phyloP scores from a whole-genome alignment of 1,140 invertebrate species.

The Dendrolimus punctatus region DNA sequence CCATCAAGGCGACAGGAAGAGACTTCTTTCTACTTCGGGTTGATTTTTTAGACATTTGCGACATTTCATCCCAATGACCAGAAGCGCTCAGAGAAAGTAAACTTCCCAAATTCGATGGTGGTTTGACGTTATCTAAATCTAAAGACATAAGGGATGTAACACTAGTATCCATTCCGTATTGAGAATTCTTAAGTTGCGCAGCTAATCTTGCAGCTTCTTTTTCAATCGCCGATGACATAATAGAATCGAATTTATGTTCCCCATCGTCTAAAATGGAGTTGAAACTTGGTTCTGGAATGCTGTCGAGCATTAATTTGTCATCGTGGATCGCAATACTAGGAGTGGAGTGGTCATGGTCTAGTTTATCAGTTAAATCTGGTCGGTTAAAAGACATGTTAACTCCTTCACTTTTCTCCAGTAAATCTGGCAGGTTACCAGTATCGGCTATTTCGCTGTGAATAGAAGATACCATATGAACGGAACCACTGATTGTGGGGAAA shows the following conservation, averaged over 20 bases:
- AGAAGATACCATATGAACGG: slow-evolving; percentile 79
- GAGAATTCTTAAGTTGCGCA: slow-evolving; percentile 72
- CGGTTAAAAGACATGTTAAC: slow-evolving; percentile 29
- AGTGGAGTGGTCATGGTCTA: slow-evolving; percentile 20
- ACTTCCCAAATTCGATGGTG: slow-evolving; percentile 83
- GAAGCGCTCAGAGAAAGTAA: slow-evolving; percentile 75
- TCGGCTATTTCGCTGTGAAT: slow-evolving; percentile 75
- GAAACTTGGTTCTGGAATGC: slow-evolving; percentile 43
- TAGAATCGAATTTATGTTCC: slow-evolving; percentile 51
- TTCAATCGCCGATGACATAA: slow-evolving; percentile 73
- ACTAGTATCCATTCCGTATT: slow-evolving; percentile 72
- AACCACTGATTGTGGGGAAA: slow-evolving; percentile 84
- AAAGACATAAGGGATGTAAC: slow-evolving; percentile 67
- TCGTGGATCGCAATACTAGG: slow-evolving; percentile 16
- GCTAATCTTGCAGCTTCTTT: slow-evolving; percentile 81
- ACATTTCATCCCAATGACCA: slow-evolving; percentile 61
- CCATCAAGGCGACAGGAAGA: slow-evolving; percentile 78
- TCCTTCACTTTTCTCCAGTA: slow-evolving; percentile 56
- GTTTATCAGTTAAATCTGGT: slow-evolving; percentile 53
- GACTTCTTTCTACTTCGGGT: slow-evolving; percentile 75
- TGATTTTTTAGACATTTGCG: slow-evolving; percentile 51
- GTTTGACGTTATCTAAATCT: slow-evolving; percentile 83
- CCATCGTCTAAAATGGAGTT: slow-evolving; percentile 40
- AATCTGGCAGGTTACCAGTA: slow-evolving; percentile 45
- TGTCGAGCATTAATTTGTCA: slow-evolving; percentile 34